Conservation (phyloP, 2,888 invertebrate genomes). For the Epinotia demarniana region DNA sequence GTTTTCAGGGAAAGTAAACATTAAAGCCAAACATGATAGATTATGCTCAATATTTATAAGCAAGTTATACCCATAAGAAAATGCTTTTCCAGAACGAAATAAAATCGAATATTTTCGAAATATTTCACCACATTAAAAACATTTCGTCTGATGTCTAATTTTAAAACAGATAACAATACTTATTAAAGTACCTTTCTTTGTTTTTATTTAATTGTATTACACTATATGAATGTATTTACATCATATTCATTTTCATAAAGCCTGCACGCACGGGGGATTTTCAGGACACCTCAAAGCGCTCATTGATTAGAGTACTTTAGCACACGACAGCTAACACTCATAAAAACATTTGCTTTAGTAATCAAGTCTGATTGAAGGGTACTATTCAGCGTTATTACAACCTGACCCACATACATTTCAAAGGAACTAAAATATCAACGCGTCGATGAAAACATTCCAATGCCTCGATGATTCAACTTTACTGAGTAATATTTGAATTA, state of each 20-base stretch:
- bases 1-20: too few relatives aligned
- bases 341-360: conserved; percentile 27
- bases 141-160: too few relatives aligned
- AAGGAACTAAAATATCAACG: conserved; percentile 26
- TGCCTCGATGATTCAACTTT: conserved; percentile 21
- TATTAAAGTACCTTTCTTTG: too few relatives aligned
- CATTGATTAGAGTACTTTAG: conserved; percentile 15
- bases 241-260: not conserved
- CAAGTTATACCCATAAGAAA: too few relatives aligned
- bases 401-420: conserved; percentile 18
- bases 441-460: conserved; percentile 14
- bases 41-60: too few relatives aligned
- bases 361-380: conserved; percentile 23
- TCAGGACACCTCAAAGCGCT: not conserved
- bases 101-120: too few relatives aligned
- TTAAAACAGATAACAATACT: too few relatives aligned
- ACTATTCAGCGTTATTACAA: conserved; percentile 24
- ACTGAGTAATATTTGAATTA: conserved; percentile 1
- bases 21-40: too few relatives aligned
- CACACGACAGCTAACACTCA: not conserved
- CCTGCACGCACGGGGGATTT: not conserved
- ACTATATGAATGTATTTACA: too few relatives aligned
- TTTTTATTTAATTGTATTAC: too few relatives aligned
- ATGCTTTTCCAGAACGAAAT: too few relatives aligned
- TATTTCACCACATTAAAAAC: too few relatives aligned